Conservation (phyloP, 23 tunicate species). For the Styela plicata region DNA sequence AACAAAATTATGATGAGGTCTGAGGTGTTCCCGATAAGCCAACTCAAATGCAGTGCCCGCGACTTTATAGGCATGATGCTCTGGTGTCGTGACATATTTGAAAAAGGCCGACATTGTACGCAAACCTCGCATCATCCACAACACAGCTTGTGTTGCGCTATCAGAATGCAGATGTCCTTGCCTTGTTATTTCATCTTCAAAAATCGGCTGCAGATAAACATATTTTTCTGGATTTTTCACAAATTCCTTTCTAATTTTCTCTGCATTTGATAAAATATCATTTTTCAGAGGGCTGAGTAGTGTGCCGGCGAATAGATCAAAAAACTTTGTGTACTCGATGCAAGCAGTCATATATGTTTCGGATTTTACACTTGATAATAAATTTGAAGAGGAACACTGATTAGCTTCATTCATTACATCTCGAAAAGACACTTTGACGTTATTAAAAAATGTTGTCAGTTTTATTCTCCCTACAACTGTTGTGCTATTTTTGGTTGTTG, state of each 20-base stretch:
- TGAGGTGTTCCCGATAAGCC: conserved; percentile 36
- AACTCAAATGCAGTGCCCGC: conserved; percentile 24
- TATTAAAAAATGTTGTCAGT: conserved; percentile 20
- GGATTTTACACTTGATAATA: conserved; percentile 25
- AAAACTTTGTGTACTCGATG: conserved; percentile 25
- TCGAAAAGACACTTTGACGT: conserved; percentile 10
- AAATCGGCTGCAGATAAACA: conserved; percentile 32
- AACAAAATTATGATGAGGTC: conserved; percentile 68
- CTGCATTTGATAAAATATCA: conserved; percentile 36
- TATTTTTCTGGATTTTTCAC: conserved; percentile 1
- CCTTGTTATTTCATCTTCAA: conserved; percentile 29
- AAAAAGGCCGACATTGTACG: conserved; percentile 40
- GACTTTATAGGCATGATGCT: conserved; percentile 15
- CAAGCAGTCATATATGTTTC: conserved; percentile 44
- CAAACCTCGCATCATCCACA: conserved; percentile 58
- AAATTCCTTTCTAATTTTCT: conserved; percentile 34
- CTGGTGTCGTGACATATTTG: neutral
- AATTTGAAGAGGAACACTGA: neutral
- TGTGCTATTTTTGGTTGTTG: neutral
- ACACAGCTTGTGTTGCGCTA: conserved; percentile 55
- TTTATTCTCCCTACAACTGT: neutral
- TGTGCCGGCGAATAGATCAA: conserved; percentile 56
- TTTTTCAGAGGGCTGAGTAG: conserved; percentile 43
- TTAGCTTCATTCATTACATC: conserved; percentile 16
- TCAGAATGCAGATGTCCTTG: conserved; percentile 44